These are phyloP conservation scores for Nasonia vitripennis DNA, from an alignment of 1,140 invertebrate genomes.

Conservation along the genomic window DNA sequence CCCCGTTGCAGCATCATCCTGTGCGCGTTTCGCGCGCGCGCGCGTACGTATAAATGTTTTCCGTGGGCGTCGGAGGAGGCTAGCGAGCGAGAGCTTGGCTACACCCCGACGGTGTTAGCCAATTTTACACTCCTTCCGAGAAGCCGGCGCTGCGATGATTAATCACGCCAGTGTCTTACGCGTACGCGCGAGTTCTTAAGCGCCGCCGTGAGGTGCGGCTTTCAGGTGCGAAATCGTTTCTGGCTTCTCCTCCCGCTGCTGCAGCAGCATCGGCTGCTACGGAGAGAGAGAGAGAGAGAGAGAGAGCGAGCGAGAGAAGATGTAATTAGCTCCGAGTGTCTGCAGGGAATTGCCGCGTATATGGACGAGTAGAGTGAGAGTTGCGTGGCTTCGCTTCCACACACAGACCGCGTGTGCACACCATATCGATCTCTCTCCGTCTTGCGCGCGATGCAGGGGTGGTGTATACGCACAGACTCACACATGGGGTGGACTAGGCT, in stretches of 20 bases:
- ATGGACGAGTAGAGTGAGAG: background rate
- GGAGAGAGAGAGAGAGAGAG: background rate
- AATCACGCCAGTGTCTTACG: background rate
- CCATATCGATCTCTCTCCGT: conserved; percentile 29
- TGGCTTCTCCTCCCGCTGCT: too few species aligned
- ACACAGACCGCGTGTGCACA: background rate
- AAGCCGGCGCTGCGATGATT: conserved; percentile 16
- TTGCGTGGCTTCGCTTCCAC: background rate
- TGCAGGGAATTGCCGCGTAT: background rate
- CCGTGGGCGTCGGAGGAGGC: background rate
- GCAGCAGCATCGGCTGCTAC: too few species aligned
- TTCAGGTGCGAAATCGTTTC: conserved; percentile 24
- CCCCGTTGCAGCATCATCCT: background rate
- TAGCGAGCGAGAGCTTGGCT: conserved; percentile 8
- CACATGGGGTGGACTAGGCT: background rate
- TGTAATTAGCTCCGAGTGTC: background rate
- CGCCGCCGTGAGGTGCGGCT: background rate
- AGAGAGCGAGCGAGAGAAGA: background rate
- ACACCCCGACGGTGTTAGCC: conserved; percentile 21
- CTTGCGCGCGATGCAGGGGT: background rate
- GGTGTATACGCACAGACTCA: background rate
- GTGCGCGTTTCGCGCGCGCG: background rate
- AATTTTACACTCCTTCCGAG: conserved; percentile 43
- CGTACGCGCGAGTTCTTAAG: conserved; percentile 19
- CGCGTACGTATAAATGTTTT: background rate